Percentiles rank a stretch among this genome's conserved stretches.
phyloP scores from a whole-genome alignment of 2,113 vertebrate genomes.

The Malurus cyaneus region DNA sequence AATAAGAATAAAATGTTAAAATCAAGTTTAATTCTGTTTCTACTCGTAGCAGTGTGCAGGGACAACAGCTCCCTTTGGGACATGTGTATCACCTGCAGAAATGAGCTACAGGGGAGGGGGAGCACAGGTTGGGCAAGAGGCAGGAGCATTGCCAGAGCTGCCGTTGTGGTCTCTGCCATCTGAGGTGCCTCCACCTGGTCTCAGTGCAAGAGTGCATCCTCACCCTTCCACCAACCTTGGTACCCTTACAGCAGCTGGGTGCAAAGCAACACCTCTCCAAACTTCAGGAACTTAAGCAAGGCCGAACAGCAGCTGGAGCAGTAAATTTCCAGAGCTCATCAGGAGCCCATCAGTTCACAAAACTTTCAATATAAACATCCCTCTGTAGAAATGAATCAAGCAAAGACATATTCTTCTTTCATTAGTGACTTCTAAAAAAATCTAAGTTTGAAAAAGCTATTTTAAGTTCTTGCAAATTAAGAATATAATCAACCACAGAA shows the following conservation, averaged over 20 bases:
- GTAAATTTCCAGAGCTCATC: neutral
- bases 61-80: neutral
- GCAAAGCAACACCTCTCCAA: neutral
- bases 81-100: neutral
- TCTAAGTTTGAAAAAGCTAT: neutral
- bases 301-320: neutral
- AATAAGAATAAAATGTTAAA: neutral
- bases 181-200: neutral
- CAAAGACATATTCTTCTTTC: neutral
- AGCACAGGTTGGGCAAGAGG: fast-evolving
- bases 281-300: neutral
- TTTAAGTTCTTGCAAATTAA: neutral
- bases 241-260: neutral
- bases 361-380: neutral
- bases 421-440: neutral
- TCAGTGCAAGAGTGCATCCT: neutral
- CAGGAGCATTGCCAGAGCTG: neutral
- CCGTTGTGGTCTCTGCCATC: neutral
- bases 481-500: neutral
- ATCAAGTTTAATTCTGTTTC: neutral
- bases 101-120: neutral
- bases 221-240: neutral
- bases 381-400: neutral
- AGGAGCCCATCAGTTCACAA: neutral
- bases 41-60: neutral